Percentiles rank a stretch among this genome's conserved stretches.
These are phyloP conservation scores for Spinibarbus caldwelli DNA, from an alignment of 2,797 vertebrate genomes.

Conservation along the genomic window DNA sequence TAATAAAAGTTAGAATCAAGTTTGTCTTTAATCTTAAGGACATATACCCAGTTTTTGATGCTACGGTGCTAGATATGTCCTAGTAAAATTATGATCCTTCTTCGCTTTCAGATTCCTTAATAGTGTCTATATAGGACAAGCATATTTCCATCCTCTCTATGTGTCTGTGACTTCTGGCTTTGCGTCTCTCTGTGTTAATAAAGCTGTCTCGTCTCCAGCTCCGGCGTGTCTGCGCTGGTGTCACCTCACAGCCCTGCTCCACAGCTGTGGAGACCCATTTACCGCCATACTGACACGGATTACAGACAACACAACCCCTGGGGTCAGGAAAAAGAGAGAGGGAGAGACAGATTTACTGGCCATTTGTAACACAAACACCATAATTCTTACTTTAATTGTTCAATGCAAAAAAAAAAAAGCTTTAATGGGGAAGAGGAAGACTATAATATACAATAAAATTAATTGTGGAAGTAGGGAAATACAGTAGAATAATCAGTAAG, in stretches of 20 bases:
- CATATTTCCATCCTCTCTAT: not conserved
- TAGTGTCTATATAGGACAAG: not conserved
- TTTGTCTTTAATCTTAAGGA: not conserved
- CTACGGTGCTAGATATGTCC: not conserved
- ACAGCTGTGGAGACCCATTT: slow-evolving; percentile 79
- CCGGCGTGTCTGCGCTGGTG: slow-evolving; percentile 64
- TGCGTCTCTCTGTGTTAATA: slow-evolving; percentile 72
- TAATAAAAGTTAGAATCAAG: too few relatives aligned
- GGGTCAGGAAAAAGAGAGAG: slow-evolving; percentile 49
- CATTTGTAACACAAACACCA: slow-evolving; percentile 30
- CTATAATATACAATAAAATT: not conserved
- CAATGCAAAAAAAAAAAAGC: not conserved
- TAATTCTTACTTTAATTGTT: slow-evolving; percentile 1
- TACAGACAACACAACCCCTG: slow-evolving; percentile 75
- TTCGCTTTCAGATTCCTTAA: not conserved
- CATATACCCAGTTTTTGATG: not conserved
- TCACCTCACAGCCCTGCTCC: slow-evolving; percentile 62
- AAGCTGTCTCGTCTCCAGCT: slow-evolving; percentile 79
- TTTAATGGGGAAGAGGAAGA: not conserved
- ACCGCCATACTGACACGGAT: slow-evolving; percentile 77
- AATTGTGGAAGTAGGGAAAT: not conserved
- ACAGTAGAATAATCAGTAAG: not conserved
- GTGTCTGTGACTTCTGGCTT: slow-evolving; percentile 54
- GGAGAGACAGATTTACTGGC: slow-evolving; percentile 37
- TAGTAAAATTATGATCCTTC: not conserved